Percentiles rank a stretch among this genome's conserved stretches.
Conservation (phyloP, 2,113 vertebrate species). For the Cinclus mexicanus region DNA sequence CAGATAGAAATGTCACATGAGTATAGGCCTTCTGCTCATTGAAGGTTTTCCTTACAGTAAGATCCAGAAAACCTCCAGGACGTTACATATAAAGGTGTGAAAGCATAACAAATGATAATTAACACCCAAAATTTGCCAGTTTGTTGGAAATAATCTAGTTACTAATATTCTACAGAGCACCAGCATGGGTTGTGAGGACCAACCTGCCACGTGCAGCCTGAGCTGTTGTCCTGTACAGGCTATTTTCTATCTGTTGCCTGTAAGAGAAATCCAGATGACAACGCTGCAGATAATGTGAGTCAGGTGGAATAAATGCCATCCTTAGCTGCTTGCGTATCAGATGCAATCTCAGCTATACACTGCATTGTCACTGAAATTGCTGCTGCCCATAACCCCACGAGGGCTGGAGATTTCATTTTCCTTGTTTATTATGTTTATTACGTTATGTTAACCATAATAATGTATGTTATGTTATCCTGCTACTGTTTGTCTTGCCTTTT, state of each 20-base stretch:
- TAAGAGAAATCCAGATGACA: not conserved
- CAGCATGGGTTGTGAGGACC: not conserved
- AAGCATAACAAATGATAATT: not conserved
- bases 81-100: not conserved
- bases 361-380: not conserved
- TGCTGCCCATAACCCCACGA: not conserved
- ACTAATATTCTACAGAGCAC: not conserved
- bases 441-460: not conserved
- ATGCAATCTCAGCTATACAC: not conserved
- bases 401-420: not conserved
- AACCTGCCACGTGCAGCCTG: not conserved
- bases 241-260: not conserved
- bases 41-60: not conserved
- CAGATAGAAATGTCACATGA: not conserved
- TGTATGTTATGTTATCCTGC: not conserved
- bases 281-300: not conserved
- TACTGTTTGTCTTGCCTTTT: not conserved
- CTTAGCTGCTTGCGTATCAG: not conserved
- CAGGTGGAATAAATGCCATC: not conserved
- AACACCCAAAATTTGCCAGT: not conserved
- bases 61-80: not conserved
- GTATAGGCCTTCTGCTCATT: not conserved
- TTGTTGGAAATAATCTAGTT: not conserved
- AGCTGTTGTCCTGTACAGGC: not conserved
- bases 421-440: not conserved